Base-by-base conservation (phyloP, 1,140 invertebrate genomes). In the Dermatophagoides farinae region DNA sequence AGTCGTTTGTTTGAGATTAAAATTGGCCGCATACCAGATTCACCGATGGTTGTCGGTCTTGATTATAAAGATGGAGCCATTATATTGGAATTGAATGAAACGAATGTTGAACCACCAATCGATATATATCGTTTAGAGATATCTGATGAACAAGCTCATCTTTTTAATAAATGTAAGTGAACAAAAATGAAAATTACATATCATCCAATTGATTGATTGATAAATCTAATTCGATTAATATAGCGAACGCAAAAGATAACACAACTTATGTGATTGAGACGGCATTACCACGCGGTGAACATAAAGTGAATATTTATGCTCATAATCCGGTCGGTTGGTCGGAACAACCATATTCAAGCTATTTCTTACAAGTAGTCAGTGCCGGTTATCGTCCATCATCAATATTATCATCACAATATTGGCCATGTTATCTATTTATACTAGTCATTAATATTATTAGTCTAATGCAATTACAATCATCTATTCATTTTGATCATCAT, bases 291-390 rank as follows among this genome's bases (percentile, higher is more conserved):
- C 22, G 41, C 0, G 62, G 62, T 53, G 46, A 63, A 18, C 62
- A 63, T 37, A 22, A 38, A 25, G 38, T 63, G 16, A 46, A 16
- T 25, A 40, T 63, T 8, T 59, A 16, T 53, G 62, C 62, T 25
- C 62, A 63, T 25, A 63, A 63, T 44, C 62, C 62, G 1, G 62
- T 63, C 20, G 62, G 62, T 31, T 63, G 62, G 62, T 63, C 62
- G 6, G 39, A 59, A 22, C 52, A 61, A 22, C 52, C 43, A 38
- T 25, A 52, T 23, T n/a, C 14, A 9, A 37, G 25, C 39, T n/a
- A 44, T 11, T 46, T 44, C 47, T 31, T 58, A 40, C 8, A 11
- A 18, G 58, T 60, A 12, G 20, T 60, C 41, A 49, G 44, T 40
- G 22, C 50, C 31, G 31, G 31, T 31, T 31, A 31, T 43, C n/a